phyloP scores from a whole-genome alignment of 2,888 invertebrate species.

The Drosophila mimetica region DNA sequence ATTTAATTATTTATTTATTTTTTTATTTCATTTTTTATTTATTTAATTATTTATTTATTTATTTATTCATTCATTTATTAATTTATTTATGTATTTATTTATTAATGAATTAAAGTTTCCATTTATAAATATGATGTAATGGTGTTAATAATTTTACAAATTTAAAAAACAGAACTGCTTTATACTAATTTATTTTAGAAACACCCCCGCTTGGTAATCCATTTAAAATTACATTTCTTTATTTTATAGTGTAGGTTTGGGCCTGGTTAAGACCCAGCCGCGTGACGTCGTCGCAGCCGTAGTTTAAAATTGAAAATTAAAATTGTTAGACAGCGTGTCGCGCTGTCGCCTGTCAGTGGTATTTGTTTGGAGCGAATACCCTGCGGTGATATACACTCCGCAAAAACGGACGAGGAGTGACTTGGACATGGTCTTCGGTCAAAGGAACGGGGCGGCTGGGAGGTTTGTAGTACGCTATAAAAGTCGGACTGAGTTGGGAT shows the following conservation, averaged over 20 bases:
- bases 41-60: background rate
- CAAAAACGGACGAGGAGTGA: slow-evolving; percentile 30
- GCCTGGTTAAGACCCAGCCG: slow-evolving; percentile 51
- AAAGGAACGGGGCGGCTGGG: slow-evolving; percentile 11
- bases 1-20: no score
- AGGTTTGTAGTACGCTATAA: slow-evolving; percentile 13
- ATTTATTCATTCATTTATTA: background rate
- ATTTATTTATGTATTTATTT: background rate
- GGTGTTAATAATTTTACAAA: no score
- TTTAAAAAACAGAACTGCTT: no score
- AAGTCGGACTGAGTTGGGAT: slow-evolving; percentile 34
- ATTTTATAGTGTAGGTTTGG: slow-evolving; percentile 23
- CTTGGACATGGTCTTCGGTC: slow-evolving; percentile 33
- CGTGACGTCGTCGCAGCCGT: slow-evolving; percentile 57
- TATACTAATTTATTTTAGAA: background rate
- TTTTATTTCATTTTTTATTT: no score
- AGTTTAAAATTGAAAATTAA: slow-evolving; percentile 75
- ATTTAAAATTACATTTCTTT: background rate
- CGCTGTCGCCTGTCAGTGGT: slow-evolving; percentile 72
- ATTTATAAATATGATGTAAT: no score
- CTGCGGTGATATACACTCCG: slow-evolving; percentile 50
- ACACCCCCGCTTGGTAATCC: background rate
- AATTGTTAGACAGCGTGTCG: slow-evolving; percentile 79
- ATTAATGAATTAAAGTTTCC: no score
- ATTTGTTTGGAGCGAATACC: slow-evolving; percentile 62